A percentile compares a stretch with the other conserved stretches of the same genome.
phyloP scores from a whole-genome alignment of 1,140 invertebrate species.

The Helicoverpa zea region DNA sequence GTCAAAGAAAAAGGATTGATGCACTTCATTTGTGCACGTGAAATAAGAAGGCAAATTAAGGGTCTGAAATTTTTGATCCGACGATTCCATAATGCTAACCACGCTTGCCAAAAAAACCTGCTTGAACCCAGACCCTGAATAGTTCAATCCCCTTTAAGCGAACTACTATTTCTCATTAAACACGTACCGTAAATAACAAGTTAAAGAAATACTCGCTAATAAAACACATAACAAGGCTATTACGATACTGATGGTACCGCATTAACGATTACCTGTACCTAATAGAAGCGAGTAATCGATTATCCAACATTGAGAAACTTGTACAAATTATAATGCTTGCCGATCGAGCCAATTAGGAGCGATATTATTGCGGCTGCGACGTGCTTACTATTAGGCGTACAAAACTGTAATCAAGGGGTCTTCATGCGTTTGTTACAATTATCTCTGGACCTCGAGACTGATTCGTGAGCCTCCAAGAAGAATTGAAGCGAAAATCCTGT shows the following conservation, averaged over 20 bases:
- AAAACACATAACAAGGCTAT: slow-evolving; percentile 18
- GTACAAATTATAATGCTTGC: slow-evolving; percentile 28
- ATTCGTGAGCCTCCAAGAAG: not conserved
- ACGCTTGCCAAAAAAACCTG: no score
- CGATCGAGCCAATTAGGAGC: slow-evolving; percentile 30
- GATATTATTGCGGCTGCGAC: slow-evolving; percentile 3
- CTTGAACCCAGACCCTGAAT: no score
- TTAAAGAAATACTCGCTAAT: not conserved
- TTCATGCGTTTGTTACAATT: not conserved
- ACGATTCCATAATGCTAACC: no score
- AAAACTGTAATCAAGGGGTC: not conserved
- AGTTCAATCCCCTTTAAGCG: no score
- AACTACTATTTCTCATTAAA: no score
- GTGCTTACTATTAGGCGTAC: not conserved
- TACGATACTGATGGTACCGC: slow-evolving; percentile 20
- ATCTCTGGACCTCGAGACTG: not conserved
- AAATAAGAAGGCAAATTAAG: no score
- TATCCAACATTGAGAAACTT: slow-evolving; percentile 38
- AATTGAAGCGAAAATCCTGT: not conserved
- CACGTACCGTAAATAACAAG: not conserved
- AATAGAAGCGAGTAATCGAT: slow-evolving; percentile 35
- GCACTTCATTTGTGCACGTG: no score
- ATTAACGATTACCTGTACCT: slow-evolving; percentile 15
- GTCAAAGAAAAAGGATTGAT: no score
- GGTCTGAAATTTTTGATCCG: no score